Percentiles rank a stretch among this genome's conserved stretches.
Evolutionary conservation across 2,797 vertebrate species (phyloP).

Genomic region (Hyperoplus lanceolatus): DNA sequence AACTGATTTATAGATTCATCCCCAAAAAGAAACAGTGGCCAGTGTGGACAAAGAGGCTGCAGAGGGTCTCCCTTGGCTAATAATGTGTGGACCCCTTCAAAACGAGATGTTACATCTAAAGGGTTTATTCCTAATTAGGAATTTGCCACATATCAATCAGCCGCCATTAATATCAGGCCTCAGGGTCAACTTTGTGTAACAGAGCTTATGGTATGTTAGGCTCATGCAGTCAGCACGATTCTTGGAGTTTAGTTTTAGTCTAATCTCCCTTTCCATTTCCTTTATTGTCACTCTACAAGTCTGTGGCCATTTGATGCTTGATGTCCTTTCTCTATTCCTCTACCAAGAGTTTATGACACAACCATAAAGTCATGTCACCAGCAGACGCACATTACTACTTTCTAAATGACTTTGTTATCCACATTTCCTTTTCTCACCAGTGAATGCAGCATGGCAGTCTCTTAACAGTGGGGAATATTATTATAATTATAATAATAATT

Average conservation of each 20-base stretch:
- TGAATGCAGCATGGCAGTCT: slow-evolving; percentile 47
- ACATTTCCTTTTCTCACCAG: slow-evolving; percentile 35
- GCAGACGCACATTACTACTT: slow-evolving; percentile 53
- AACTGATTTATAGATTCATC: slow-evolving; percentile 44
- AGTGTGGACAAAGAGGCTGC: slow-evolving; percentile 36
- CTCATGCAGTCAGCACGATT: slow-evolving; percentile 70
- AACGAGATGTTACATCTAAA: too few species aligned
- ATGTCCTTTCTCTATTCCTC: slow-evolving; percentile 57
- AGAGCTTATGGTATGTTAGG: slow-evolving; percentile 46
- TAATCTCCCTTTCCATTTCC: slow-evolving; percentile 64
- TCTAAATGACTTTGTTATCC: slow-evolving; percentile 52
- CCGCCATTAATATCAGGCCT: slow-evolving; percentile 72
- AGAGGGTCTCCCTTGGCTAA: slow-evolving; percentile 37
- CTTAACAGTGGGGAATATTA: slow-evolving; percentile 19
- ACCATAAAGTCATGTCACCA: slow-evolving; percentile 61
- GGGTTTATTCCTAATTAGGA: too few species aligned
- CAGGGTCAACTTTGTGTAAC: slow-evolving; percentile 76
- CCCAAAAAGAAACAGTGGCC: slow-evolving; percentile 27
- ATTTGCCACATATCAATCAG: slow-evolving; percentile 71
- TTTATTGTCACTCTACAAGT: slow-evolving; percentile 59
- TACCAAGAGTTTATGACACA: slow-evolving; percentile 65
- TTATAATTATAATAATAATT: too few species aligned
- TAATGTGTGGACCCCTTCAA: too few species aligned
- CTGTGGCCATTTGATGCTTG: slow-evolving; percentile 66
- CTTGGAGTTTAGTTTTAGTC: slow-evolving; percentile 67